Percentiles rank a stretch among this genome's conserved stretches.
Conservation (phyloP, 2,888 invertebrate species). For the Lepidochrysops patricia region DNA sequence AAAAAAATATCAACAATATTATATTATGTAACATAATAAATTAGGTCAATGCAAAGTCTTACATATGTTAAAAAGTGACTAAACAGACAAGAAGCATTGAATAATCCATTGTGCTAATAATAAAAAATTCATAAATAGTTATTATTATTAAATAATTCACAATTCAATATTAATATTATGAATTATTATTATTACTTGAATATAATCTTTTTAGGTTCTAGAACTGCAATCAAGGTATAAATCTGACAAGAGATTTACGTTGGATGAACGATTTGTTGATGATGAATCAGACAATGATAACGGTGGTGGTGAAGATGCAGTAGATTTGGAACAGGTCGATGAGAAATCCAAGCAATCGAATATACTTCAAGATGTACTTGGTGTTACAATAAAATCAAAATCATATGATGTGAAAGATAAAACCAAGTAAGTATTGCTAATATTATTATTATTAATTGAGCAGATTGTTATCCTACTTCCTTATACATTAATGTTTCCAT, state of each 20-base stretch:
- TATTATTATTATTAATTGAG: neutral
- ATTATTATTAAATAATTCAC: too few relatives aligned
- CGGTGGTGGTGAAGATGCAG: slow-evolving; percentile 43
- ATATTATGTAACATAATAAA: too few relatives aligned
- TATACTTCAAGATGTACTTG: slow-evolving; percentile 73
- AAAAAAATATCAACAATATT: too few relatives aligned
- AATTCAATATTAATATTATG: too few relatives aligned
- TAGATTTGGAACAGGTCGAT: slow-evolving; percentile 50
- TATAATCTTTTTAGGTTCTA: slow-evolving; percentile 64
- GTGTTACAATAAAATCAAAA: slow-evolving; percentile 51
- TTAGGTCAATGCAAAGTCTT: too few relatives aligned
- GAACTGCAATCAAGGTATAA: slow-evolving; percentile 82
- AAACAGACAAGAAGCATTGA: too few relatives aligned
- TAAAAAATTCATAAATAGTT: too few relatives aligned
- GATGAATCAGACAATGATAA: slow-evolving; percentile 47
- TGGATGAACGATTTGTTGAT: slow-evolving; percentile 83
- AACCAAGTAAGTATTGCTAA: slow-evolving; percentile 39
- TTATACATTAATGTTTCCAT: too few relatives aligned
- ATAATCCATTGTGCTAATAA: too few relatives aligned
- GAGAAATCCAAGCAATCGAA: slow-evolving; percentile 71
- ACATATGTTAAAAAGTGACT: too few relatives aligned
- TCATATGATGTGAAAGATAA: slow-evolving; percentile 31
- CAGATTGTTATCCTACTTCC: neutral
- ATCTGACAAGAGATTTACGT: slow-evolving; percentile 83
- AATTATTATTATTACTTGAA: too few relatives aligned